Evolutionary conservation across 2,888 invertebrate species (phyloP).

Genomic region (Augiades crinisus): DNA sequence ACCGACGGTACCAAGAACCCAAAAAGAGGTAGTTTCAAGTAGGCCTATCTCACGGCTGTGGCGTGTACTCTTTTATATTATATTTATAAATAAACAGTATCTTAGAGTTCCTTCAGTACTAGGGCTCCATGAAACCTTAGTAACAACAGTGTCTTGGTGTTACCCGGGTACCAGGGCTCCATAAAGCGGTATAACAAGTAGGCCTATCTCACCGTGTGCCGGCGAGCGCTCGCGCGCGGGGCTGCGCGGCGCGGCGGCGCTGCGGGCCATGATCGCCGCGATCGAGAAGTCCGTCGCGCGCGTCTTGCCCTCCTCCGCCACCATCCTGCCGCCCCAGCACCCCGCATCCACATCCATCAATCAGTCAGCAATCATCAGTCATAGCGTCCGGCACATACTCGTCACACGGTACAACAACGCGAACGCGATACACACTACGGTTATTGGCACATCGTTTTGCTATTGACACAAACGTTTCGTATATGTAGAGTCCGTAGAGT

Average conservation of each 20-base stretch:
- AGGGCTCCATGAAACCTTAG: too few relatives aligned
- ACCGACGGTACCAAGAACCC: too few relatives aligned
- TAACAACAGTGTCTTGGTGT: too few relatives aligned
- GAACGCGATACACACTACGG: too few relatives aligned
- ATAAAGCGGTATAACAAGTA: constrained; percentile 33
- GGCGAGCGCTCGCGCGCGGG: constrained; percentile 58
- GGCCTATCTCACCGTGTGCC: constrained; percentile 68
- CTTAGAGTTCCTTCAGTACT: too few relatives aligned
- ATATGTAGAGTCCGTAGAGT: too few relatives aligned
- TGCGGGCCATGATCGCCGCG: constrained; percentile 95
- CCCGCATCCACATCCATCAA: constrained; percentile 77
- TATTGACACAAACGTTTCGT: too few relatives aligned
- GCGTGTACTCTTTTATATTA: too few relatives aligned
- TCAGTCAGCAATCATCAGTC: constrained; percentile 52
- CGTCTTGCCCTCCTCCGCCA: constrained; percentile 73
- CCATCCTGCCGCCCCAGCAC: constrained; percentile 71
- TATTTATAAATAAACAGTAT: too few relatives aligned
- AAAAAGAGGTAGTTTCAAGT: too few relatives aligned
- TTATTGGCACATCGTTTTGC: too few relatives aligned
- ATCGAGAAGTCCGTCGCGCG: constrained; percentile 97
- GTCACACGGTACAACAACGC: constrained; percentile 34
- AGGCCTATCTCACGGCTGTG: too few relatives aligned
- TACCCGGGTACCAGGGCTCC: background rate
- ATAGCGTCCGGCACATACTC: constrained; percentile 63
- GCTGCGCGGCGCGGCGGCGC: constrained; percentile 70